phyloP scores from a whole-genome alignment of 2,888 invertebrate genomes.

The Geophilus truncorum region DNA sequence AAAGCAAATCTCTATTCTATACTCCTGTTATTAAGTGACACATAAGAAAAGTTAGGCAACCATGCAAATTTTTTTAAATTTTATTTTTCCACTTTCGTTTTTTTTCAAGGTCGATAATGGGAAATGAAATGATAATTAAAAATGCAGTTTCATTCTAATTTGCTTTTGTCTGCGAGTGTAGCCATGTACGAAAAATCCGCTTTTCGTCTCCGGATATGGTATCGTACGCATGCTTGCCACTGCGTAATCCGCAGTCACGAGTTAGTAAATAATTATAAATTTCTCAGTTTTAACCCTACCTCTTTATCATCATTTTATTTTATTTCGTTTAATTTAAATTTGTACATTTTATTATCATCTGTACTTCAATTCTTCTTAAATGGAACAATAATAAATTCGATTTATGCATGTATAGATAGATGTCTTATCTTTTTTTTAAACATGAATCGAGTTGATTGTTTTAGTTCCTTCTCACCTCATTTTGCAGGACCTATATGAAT shows the following conservation, averaged over 20 bases:
- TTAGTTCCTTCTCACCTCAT: not conserved
- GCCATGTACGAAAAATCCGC: not conserved
- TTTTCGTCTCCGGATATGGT: not conserved
- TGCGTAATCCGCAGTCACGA: not conserved
- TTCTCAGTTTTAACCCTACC: not conserved
- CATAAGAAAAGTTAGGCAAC: not conserved
- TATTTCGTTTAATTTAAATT: too few relatives aligned
- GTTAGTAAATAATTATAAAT: not conserved
- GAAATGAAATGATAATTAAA: not conserved
- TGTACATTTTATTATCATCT: not conserved
- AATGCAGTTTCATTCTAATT: not conserved
- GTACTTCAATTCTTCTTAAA: not conserved
- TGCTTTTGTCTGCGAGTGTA: not conserved
- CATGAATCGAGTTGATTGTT: not conserved
- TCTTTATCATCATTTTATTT: not conserved
- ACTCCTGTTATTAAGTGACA: not conserved
- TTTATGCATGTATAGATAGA: not conserved
- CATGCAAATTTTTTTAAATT: not conserved
- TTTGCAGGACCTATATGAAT: not conserved
- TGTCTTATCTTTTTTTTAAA: not conserved
- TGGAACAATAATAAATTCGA: not conserved
- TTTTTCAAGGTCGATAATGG: not conserved
- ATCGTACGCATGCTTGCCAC: not conserved
- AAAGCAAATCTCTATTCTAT: too few relatives aligned
- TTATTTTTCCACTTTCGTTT: not conserved